A percentile compares a stretch with the other conserved stretches of the same genome.
phyloP scores from a whole-genome alignment of 2,797 vertebrate genomes.

The Sebastes iracundus region DNA sequence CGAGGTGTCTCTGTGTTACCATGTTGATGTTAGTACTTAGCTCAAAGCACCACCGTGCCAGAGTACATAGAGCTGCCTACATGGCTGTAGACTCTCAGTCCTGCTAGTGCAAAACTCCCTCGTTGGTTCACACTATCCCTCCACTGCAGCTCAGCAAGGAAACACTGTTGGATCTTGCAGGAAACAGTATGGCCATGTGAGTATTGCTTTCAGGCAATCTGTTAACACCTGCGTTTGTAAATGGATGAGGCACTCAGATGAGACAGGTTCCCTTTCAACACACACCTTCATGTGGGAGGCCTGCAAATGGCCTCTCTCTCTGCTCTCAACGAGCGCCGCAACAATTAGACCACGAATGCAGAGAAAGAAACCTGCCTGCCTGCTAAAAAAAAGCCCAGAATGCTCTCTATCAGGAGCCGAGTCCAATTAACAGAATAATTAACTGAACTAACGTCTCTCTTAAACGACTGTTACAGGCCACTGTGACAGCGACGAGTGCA shows the following conservation, averaged over 20 bases:
- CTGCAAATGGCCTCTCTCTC: background rate
- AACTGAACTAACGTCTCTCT: conserved; percentile 73
- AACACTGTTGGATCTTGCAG: background rate
- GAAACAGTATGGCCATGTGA: background rate
- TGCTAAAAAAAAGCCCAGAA: conserved; percentile 22
- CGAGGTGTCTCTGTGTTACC: background rate
- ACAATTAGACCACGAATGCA: conserved; percentile 40
- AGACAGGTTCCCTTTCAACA: background rate
- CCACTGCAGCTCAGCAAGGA: background rate
- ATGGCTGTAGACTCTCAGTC: background rate
- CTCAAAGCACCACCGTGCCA: background rate
- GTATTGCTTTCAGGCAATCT: background rate
- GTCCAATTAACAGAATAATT: conserved; percentile 81
- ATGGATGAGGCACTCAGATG: background rate
- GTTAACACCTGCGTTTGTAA: background rate
- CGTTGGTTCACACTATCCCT: too few species aligned
- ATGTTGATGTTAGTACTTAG: background rate
- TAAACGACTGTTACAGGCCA: conserved; percentile 71
- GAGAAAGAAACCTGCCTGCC: conserved; percentile 22
- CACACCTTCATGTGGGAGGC: background rate
- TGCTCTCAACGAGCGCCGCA: background rate
- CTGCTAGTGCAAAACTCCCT: background rate
- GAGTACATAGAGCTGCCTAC: background rate
- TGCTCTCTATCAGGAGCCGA: conserved; percentile 34
- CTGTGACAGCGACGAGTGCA: conserved; percentile 65